These are phyloP conservation scores for Tychaedon coryphoeus DNA, from an alignment of 2,113 vertebrate genomes.

Conservation along the genomic window DNA sequence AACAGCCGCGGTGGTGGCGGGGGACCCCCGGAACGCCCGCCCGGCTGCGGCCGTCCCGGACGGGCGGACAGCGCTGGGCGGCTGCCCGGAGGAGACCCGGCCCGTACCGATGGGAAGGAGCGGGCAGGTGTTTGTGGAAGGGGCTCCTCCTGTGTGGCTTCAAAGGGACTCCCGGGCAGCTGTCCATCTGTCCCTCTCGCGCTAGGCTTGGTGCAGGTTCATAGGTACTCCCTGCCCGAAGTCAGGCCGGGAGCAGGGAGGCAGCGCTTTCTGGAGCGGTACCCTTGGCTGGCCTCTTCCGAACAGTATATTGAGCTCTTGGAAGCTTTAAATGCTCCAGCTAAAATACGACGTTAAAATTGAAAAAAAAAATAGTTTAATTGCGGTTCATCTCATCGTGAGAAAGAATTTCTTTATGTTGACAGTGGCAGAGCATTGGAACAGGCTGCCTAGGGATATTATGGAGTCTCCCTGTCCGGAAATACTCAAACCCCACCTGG, in stretches of 20 bases:
- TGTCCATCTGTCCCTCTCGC: background rate
- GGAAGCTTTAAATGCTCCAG: background rate
- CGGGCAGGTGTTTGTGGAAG: background rate
- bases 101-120: background rate
- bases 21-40: background rate
- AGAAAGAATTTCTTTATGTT: background rate
- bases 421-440: background rate
- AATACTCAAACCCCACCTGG: background rate
- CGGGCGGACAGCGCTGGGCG: background rate
- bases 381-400: background rate
- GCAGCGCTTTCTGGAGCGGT: background rate
- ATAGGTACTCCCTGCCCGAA: background rate
- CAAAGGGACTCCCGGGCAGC: background rate
- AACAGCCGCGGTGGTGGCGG: background rate
- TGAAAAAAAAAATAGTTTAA: accelerated
- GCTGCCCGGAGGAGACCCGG: background rate
- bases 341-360: background rate
- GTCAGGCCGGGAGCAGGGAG: background rate
- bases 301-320: background rate
- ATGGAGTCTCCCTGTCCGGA: background rate
- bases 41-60: background rate
- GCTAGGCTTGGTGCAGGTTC: background rate
- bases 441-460: background rate
- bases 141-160: background rate
- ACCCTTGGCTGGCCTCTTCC: background rate